These are phyloP conservation scores for Poecilia gillii DNA, from an alignment of 2,797 vertebrate species.

Conservation along the genomic window DNA sequence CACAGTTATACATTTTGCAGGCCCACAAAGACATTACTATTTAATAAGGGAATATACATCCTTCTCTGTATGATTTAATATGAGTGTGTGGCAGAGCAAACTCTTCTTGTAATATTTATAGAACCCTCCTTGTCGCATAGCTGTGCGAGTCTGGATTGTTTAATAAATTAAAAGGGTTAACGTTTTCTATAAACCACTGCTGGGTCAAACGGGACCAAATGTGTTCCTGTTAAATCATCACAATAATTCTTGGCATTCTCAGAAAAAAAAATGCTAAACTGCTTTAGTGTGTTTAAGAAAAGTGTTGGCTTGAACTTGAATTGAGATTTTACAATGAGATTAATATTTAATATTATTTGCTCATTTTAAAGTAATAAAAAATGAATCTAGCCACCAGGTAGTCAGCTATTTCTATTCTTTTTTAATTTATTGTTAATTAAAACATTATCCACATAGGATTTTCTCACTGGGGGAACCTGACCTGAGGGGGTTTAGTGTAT, in stretches of 20 bases:
- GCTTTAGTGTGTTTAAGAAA: slow-evolving; percentile 3
- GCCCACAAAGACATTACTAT: slow-evolving; percentile 79
- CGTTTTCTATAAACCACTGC: slow-evolving; percentile 53
- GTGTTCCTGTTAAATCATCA: slow-evolving; percentile 39
- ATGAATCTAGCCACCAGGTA: neutral
- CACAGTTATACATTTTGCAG: slow-evolving; percentile 72
- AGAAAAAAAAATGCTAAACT: neutral
- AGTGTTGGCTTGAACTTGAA: slow-evolving; percentile 13
- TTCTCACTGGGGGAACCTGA: no score
- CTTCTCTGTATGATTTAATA: slow-evolving; percentile 80
- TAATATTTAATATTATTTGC: neutral
- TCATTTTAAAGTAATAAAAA: neutral
- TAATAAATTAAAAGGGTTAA: slow-evolving; percentile 78
- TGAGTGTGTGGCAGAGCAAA: slow-evolving; percentile 73
- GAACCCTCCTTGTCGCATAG: slow-evolving; percentile 65
- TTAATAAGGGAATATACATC: slow-evolving; percentile 82
- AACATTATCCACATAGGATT: no score
- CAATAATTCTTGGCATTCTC: slow-evolving; percentile 44
- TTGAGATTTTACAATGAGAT: neutral
- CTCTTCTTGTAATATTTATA: slow-evolving; percentile 83
- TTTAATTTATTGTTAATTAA: no score
- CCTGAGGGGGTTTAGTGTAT: no score
- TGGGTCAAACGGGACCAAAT: slow-evolving; percentile 48
- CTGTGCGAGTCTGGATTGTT: slow-evolving; percentile 66
- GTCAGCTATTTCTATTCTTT: neutral